Conservation (phyloP, 2,888 invertebrate species). For the Lasioglossum leucozonium region DNA sequence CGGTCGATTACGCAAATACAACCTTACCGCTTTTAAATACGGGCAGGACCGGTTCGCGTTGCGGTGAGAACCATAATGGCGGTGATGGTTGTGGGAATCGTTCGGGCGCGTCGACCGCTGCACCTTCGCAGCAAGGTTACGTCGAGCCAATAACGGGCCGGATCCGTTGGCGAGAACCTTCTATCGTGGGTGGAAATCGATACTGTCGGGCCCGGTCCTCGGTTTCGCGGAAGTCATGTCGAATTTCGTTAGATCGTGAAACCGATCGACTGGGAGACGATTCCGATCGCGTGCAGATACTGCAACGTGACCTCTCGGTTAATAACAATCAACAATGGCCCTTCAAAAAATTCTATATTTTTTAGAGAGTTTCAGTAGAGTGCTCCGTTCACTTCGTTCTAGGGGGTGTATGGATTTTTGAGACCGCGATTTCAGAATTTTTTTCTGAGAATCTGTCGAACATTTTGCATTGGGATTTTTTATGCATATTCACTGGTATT, state of each 20-base stretch:
- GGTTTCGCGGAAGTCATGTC: slow-evolving; percentile 44
- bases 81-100: slow-evolving; percentile 66
- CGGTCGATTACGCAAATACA: slow-evolving; percentile 62
- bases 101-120: slow-evolving; percentile 75
- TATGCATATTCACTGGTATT: too few species aligned
- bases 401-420: too few species aligned
- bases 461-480: too few species aligned
- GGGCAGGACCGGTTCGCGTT: slow-evolving; percentile 53
- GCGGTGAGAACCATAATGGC: slow-evolving; percentile 69
- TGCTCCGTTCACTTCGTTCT: too few species aligned
- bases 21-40: slow-evolving; percentile 64
- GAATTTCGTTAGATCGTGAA: slow-evolving; percentile 40
- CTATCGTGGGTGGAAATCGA: slow-evolving; percentile 70
- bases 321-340: too few species aligned
- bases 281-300: neutral
- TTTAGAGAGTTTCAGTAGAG: too few species aligned
- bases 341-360: too few species aligned
- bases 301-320: too few species aligned
- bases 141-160: slow-evolving; percentile 50
- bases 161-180: slow-evolving; percentile 63
- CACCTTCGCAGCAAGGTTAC: slow-evolving; percentile 78
- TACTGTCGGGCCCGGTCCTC: slow-evolving; percentile 57
- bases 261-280: neutral
- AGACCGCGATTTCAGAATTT: too few species aligned
- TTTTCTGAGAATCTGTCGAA: too few species aligned